Evolutionary conservation across 2,888 invertebrate species (phyloP), one percentile per base, ranked within the genome.

Genomic region (Choristoneura rosaceana): DNA sequence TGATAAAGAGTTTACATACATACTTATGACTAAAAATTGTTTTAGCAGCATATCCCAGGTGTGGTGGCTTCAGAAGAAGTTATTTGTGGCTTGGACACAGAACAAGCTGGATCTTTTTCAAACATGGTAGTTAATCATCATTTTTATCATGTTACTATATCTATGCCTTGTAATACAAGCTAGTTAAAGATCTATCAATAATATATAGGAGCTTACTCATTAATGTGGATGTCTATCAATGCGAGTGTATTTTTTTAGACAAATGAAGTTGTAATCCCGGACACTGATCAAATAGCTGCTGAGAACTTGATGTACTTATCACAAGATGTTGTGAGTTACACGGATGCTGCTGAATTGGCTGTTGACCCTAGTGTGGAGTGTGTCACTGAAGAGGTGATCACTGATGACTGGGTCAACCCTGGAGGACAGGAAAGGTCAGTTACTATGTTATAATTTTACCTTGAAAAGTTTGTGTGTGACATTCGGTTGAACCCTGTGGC

Each of bases 331-430:
- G 89, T 93, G 33, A 88, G 85, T 70, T 94, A 91, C 74, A 86
- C 89, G 2, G 93, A 92, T 65, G 84, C 89, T 33, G 87, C 90
- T 0, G 91, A 91, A 59, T 79, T 92, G 15, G 86, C 88, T 0
- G 90, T 88, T 71, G 93, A 92, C 73, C 91, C 90, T 2, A 93
- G 89, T 80, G 95, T 95, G 33, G 95, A 95, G 74, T 95, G 95
- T 84, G 97, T 97, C 61, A 96, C 97, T 0, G 97, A 97, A 82
- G 97, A 97, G 87, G 96, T 97, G 0, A 96, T 97, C 15, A 96
- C 97, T 0, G 97, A 97, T 82, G 97, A 97, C 80, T 97, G 97
- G 97, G 96, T 96, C 60, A 95, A 96, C 80, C 94, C 95, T 71
- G 97, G 96, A 71, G 96, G 96, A 1, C 97, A 96, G 79, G 96